phyloP scores from a whole-genome alignment of 2,888 invertebrate species.

The Apamea sordens region DNA sequence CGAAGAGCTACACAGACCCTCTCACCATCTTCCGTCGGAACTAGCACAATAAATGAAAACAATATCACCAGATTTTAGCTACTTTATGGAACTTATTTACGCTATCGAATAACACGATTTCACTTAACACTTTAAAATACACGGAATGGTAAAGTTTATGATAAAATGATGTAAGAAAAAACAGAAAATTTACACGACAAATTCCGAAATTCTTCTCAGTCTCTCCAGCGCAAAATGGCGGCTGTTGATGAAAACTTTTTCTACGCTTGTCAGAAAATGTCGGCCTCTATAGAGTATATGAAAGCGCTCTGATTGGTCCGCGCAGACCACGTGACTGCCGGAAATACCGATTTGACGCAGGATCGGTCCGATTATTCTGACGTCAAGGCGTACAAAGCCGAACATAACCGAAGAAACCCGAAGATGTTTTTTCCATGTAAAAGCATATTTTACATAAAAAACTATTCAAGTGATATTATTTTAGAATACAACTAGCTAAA shows the following conservation, averaged over 20 bases:
- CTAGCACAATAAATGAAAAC: constrained; percentile 93
- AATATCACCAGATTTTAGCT: constrained; percentile 91
- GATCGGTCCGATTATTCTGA: constrained; percentile 87
- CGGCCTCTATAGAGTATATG: constrained; percentile 86
- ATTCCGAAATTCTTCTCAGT: constrained; percentile 94
- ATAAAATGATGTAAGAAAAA: constrained; percentile 90
- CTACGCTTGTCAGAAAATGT: constrained; percentile 97
- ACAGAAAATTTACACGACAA: constrained; percentile 93
- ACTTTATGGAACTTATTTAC: constrained; percentile 87
- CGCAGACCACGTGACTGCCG: constrained; percentile 88
- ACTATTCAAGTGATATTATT: constrained; percentile 7
- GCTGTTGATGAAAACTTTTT: constrained; percentile 98
- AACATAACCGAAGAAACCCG: constrained; percentile 79
- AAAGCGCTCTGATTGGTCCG: constrained; percentile 84
- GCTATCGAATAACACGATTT: constrained; percentile 86
- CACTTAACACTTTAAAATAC: constrained; percentile 91
- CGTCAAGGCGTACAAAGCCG: constrained; percentile 86
- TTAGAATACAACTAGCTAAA: not conserved
- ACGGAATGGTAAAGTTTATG: constrained; percentile 90
- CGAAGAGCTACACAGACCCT: constrained; percentile 92
- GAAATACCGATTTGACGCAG: constrained; percentile 86
- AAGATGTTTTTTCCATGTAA: constrained; percentile 74
- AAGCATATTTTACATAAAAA: constrained; percentile 55
- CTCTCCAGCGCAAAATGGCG: constrained; percentile 97
- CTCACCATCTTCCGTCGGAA: constrained; percentile 94